phyloP scores from a whole-genome alignment of 2,797 vertebrate genomes.

The Salmo trutta region DNA sequence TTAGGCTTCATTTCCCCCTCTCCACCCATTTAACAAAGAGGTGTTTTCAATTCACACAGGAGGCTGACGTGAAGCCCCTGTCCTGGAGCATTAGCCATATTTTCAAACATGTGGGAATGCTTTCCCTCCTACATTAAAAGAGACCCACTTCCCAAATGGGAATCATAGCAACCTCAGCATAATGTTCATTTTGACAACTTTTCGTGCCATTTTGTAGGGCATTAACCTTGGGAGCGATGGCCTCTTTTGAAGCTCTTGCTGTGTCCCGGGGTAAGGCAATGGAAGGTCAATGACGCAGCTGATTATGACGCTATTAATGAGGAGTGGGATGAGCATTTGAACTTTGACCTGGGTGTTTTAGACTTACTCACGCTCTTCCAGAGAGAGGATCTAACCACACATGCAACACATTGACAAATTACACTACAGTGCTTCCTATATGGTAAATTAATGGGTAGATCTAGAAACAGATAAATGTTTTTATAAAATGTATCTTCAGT shows the following conservation, averaged over 20 bases:
- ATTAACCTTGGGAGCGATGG: conserved; percentile 71
- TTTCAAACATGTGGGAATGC: conserved; percentile 89
- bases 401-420: background rate
- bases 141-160: conserved; percentile 70
- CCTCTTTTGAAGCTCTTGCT: conserved; percentile 67
- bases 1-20: conserved; percentile 85
- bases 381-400: background rate
- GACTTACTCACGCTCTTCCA: conserved; percentile 16
- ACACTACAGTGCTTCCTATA: background rate
- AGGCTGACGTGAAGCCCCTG: conserved; percentile 71
- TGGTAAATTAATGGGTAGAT: background rate
- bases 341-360: conserved; percentile 43
- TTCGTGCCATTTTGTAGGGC: conserved; percentile 70
- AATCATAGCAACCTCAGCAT: conserved; percentile 74
- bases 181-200: conserved; percentile 81
- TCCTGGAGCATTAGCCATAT: conserved; percentile 83
- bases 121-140: conserved; percentile 86
- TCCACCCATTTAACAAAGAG: conserved; percentile 74
- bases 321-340: conserved; percentile 55
- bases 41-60: conserved; percentile 82
- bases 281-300: conserved; percentile 63
- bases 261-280: conserved; percentile 52
- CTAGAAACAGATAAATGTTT: background rate
- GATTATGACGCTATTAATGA: conserved; percentile 65
- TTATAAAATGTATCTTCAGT: background rate